A percentile compares a stretch with the other conserved stretches of the same genome.
phyloP scores from a whole-genome alignment of 2,113 vertebrate species.

The Elanoides forficatus region DNA sequence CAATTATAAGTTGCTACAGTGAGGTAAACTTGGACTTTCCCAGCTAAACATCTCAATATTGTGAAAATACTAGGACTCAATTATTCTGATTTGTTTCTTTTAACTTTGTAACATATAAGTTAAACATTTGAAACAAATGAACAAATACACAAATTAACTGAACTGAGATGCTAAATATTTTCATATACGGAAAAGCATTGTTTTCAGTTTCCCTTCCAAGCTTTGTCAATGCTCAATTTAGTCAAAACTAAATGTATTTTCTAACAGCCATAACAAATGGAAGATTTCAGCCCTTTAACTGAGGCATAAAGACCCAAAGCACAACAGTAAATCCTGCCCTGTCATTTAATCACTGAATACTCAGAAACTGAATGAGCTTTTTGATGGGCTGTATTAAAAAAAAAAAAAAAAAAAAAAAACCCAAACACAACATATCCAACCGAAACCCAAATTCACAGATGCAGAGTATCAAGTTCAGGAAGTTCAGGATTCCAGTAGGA shows the following conservation, averaged over 20 bases:
- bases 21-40: not conserved
- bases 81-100: not conserved
- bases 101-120: not conserved
- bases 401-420: no score
- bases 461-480: not conserved
- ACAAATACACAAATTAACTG: not conserved
- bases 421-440: not conserved
- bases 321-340: not conserved
- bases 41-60: not conserved
- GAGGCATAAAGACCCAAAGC: not conserved
- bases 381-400: rapidly evolving
- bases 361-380: not conserved
- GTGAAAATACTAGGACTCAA: slow-evolving; percentile 11
- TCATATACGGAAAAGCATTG: not conserved
- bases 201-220: not conserved
- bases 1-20: not conserved
- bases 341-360: not conserved
- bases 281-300: not conserved
- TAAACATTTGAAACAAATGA: not conserved
- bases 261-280: not conserved
- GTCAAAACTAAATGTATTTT: not conserved
- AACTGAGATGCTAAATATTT: not conserved
- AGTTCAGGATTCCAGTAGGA: not conserved
- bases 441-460: not conserved
- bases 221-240: not conserved